Evolutionary conservation across 2,888 invertebrate genomes (phyloP), one percentile per base, ranked within the genome.

Genomic region (Microctonus hyperodae): DNA sequence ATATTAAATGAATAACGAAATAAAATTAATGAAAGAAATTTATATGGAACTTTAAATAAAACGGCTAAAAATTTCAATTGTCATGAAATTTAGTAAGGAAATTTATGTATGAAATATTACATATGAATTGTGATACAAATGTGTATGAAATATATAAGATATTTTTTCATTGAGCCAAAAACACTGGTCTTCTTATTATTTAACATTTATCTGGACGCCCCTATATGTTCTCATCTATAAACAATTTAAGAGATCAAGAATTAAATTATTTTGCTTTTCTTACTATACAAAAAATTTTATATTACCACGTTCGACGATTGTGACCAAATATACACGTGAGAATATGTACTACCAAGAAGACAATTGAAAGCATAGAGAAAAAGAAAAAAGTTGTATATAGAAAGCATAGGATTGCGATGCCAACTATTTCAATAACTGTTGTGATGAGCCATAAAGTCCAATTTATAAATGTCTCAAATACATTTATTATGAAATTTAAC

Each of bases 101-200:
- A n/a, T 16, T 13, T 37, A 11, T 23, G 11, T 23, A 68, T 70
- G 66, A 68, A 55, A 72, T 65, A 75, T 73, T 78, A 72, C 60
- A 71, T 59, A 60, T 69, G 61, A 69, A 74, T 73, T 76, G 75
- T 78, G 78, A 78, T 78, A 76, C 62, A 55, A n/a, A 66, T 56
- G 62, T 69, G 58, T 58, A 44, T 64, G 69, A 69, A 70, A 71
- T 65, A 71, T 51, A 51, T 25, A 25, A 9, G 67, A 76, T 78
- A 77, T 78, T 79, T 78, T 78, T 78, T 58, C 50, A 70, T 67
- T 64, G 23, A 70, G 66, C n/a, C 37, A 10, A n/a, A 48, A 16
- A 40, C 25, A 31, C 11, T 20, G 51, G 16, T 63, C 57, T 61
- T 62, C 65, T 70, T 44, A 13, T 56, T 61, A 58, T 28, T 67